These are phyloP conservation scores for Anguilla megastoma DNA, from an alignment of 2,797 vertebrate genomes.

Conservation along the genomic window DNA sequence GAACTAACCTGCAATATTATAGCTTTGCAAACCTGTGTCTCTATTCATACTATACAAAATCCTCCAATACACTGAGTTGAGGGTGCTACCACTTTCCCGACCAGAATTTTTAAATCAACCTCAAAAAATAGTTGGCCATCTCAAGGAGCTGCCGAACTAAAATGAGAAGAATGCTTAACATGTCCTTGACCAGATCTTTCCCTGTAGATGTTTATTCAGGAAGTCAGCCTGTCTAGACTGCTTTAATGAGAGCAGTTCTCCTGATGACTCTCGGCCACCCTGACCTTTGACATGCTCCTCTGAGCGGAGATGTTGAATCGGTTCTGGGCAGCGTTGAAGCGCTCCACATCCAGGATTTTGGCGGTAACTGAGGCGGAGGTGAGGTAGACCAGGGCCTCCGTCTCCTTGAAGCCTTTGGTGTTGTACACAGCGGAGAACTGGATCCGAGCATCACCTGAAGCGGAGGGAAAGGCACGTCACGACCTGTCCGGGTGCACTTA, in stretches of 20 bases:
- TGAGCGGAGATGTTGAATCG: conserved; percentile 47
- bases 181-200: background rate
- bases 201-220: background rate
- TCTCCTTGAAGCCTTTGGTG: conserved; percentile 87
- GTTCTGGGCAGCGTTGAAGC: conserved; percentile 72
- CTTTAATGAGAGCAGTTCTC: background rate
- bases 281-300: conserved; percentile 53
- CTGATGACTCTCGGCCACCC: background rate
- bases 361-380: conserved; percentile 76
- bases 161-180: background rate
- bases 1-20: background rate
- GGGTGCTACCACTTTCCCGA: background rate
- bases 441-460: conserved; percentile 72
- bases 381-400: conserved; percentile 75
- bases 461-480: background rate
- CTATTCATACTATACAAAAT: background rate
- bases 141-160: background rate
- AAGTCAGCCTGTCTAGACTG: background rate
- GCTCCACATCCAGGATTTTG: conserved; percentile 79
- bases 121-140: background rate
- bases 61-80: background rate
- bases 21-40: no score
- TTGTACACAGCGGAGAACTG: conserved; percentile 86
- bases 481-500: background rate
- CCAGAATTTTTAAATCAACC: background rate